Conservation (phyloP, 2,888 invertebrate species). For the Cantharis lateralis region DNA sequence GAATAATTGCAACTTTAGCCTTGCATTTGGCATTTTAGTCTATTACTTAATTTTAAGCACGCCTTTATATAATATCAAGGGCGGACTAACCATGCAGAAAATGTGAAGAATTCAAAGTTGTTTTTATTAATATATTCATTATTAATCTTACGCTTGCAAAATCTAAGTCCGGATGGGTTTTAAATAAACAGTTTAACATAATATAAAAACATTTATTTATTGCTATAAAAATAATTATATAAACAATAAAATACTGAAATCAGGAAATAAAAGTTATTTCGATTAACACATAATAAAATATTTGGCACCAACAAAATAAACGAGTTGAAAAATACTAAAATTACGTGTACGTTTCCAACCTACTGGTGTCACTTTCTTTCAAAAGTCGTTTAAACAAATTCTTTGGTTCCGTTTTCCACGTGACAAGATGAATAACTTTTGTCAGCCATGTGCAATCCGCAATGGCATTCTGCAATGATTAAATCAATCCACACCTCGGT, state of each 20-base stretch:
- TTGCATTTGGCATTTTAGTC: too few species aligned
- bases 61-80: too few species aligned
- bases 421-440: conserved; percentile 44
- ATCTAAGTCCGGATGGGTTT: too few species aligned
- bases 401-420: conserved; percentile 46
- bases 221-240: not conserved
- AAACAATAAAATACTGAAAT: not conserved
- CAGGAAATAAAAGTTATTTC: not conserved
- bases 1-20: too few species aligned
- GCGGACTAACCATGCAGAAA: too few species aligned
- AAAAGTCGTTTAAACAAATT: conserved; percentile 49
- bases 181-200: not conserved
- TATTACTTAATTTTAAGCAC: too few species aligned
- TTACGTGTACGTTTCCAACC: not conserved
- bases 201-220: not conserved
- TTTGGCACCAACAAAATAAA: not conserved
- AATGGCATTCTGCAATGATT: conserved; percentile 11
- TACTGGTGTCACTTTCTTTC: conserved; percentile 23
- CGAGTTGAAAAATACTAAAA: not conserved
- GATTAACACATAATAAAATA: not conserved
- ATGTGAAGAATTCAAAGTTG: too few species aligned
- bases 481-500: not conserved
- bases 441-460: conserved; percentile 43
- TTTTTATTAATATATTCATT: too few species aligned
- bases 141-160: too few species aligned